Evolutionary conservation across 2,888 invertebrate species (phyloP).

Genomic region (Cantharis flavilabris): DNA sequence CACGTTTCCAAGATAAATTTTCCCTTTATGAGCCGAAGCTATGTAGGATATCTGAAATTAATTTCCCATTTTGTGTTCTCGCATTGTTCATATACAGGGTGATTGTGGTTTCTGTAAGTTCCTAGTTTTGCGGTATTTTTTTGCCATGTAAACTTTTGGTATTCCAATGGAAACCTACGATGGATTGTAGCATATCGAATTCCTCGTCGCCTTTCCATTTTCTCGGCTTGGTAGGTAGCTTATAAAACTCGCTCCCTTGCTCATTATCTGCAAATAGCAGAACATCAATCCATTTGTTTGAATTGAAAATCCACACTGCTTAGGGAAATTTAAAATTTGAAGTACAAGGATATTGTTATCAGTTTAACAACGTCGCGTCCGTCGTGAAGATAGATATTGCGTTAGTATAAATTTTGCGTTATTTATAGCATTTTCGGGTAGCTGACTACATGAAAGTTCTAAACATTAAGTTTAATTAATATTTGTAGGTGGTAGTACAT

Average conservation of each 20-base stretch:
- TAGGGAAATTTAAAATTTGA: not conserved
- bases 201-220: not conserved
- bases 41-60: not conserved
- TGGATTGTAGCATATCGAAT: not conserved
- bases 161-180: too few relatives aligned
- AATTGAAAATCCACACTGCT: too few relatives aligned
- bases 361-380: not conserved
- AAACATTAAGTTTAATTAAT: conserved; percentile 11
- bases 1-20: not conserved
- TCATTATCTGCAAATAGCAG: not conserved
- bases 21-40: not conserved
- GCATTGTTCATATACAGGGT: not conserved
- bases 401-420: not conserved
- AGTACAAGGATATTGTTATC: not conserved
- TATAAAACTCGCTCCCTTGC: not conserved
- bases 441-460: not conserved
- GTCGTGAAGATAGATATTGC: not conserved
- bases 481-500: conserved; percentile 9
- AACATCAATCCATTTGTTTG: not conserved
- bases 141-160: too few relatives aligned
- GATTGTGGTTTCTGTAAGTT: not conserved
- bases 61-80: not conserved
- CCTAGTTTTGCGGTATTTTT: too few relatives aligned
- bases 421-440: not conserved
- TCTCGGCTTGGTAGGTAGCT: not conserved